Conservation (phyloP, 2,113 vertebrate genomes). For the Chionis minor region DNA sequence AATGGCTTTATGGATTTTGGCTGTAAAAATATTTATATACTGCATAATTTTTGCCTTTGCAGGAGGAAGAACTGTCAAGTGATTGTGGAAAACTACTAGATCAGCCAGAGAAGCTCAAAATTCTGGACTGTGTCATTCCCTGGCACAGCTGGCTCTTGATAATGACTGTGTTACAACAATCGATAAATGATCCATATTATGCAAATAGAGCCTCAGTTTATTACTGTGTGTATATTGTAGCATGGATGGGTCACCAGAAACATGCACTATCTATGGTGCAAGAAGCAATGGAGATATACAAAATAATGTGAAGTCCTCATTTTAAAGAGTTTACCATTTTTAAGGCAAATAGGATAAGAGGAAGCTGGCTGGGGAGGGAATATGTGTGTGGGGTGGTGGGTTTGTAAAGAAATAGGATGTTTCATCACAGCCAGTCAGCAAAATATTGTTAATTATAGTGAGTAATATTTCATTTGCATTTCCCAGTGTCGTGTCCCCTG, state of each 20-base stretch:
- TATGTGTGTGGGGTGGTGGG: fast-evolving
- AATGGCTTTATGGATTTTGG: not conserved
- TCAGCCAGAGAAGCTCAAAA: not conserved
- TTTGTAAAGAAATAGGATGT: not conserved
- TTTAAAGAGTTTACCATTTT: not conserved
- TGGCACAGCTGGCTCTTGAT: not conserved
- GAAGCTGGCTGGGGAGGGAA: not conserved
- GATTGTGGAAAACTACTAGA: not conserved
- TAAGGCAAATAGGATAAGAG: not conserved
- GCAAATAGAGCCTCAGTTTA: not conserved
- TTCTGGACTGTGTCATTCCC: not conserved
- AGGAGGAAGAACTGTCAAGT: not conserved
- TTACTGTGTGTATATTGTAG: not conserved
- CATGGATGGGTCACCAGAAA: fast-evolving
- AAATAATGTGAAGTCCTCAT: not conserved
- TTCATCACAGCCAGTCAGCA: not conserved
- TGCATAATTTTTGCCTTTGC: not conserved
- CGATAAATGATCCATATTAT: not conserved
- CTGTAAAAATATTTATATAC: not conserved
- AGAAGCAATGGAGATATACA: not conserved
- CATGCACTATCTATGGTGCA: not conserved
- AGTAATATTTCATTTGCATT: not conserved
- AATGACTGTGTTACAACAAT: not conserved
- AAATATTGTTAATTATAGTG: not conserved
- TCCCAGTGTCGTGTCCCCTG: not conserved